These are phyloP conservation scores for Porites lutea DNA, from an alignment of 64 coral and sea anemone genomes.

Conservation along the genomic window DNA sequence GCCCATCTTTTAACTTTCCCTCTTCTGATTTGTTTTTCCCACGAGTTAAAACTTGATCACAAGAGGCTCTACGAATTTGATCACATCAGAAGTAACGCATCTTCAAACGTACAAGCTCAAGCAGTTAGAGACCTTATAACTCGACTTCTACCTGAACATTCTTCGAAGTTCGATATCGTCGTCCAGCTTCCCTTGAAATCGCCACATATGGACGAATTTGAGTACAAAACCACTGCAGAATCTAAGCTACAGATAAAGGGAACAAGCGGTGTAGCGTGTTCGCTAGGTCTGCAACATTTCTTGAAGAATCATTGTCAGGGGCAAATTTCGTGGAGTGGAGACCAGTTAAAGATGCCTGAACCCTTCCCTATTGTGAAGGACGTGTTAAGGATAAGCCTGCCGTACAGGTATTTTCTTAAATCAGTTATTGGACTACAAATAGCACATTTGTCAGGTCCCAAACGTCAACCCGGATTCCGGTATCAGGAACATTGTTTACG, in stretches of 20 bases:
- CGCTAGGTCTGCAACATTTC: slow-evolving; percentile 12
- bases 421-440: no score
- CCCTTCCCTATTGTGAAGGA: slow-evolving; percentile 9
- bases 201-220: slow-evolving; percentile 5
- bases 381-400: neutral
- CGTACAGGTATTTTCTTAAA: slow-evolving; percentile 30
- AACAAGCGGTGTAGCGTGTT: slow-evolving; percentile 3
- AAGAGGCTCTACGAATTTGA: no score
- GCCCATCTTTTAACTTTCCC: no score
- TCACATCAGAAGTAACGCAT: no score
- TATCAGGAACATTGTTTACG: no score
- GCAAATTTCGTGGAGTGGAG: slow-evolving; percentile 33
- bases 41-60: no score
- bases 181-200: neutral
- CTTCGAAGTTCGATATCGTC: slow-evolving; percentile 1
- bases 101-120: neutral
- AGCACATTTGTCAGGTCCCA: no score
- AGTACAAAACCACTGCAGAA: slow-evolving; percentile 12
- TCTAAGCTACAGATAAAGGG: slow-evolving; percentile 4
- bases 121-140: slow-evolving; percentile 8
- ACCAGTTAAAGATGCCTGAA: slow-evolving; percentile 22
- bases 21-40: no score
- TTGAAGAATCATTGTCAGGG: slow-evolving; percentile 24
- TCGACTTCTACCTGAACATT: slow-evolving; percentile 22
- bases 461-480: no score